phyloP scores from a whole-genome alignment of 2,888 invertebrate species.

The Allophyes oxyacanthae region DNA sequence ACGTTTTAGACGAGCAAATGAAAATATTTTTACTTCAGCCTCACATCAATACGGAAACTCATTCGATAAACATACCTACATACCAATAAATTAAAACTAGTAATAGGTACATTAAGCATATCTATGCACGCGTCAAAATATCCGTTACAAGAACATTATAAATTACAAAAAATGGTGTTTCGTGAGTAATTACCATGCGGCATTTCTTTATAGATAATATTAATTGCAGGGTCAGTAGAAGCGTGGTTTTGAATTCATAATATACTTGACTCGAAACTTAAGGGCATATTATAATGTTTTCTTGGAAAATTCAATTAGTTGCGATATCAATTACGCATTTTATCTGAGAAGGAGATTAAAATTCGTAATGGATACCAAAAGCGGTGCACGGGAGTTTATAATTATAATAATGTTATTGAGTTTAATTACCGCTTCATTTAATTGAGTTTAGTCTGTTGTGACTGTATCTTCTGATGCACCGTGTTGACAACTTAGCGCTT shows the following conservation, averaged over 20 bases:
- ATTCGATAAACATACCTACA: neutral
- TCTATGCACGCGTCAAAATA: slow-evolving; percentile 46
- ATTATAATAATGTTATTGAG: no score
- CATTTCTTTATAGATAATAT: slow-evolving; percentile 43
- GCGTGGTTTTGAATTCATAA: slow-evolving; percentile 22
- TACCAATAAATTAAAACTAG: slow-evolving; percentile 28
- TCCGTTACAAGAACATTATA: slow-evolving; percentile 43
- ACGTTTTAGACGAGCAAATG: no score
- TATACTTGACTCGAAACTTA: slow-evolving; percentile 7
- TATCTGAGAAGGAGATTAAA: slow-evolving; percentile 25
- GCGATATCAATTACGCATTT: slow-evolving; percentile 28
- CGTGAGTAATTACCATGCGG: slow-evolving; percentile 40
- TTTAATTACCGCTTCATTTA: no score
- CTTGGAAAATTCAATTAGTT: slow-evolving; percentile 13
- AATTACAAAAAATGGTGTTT: slow-evolving; percentile 41
- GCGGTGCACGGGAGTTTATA: no score
- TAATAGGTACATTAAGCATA: slow-evolving; percentile 17
- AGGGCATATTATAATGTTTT: slow-evolving; percentile 7
- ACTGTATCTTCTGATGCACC: no score
- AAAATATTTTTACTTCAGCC: no score
- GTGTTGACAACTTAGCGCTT: no score
- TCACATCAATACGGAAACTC: neutral
- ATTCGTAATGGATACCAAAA: slow-evolving; percentile 1
- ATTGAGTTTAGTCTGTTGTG: no score
- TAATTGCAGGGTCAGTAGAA: slow-evolving; percentile 31